Percentiles rank a stretch among this genome's conserved stretches.
Evolutionary conservation across 1,140 invertebrate species (phyloP).

Genomic region (Meteorus sp.): DNA sequence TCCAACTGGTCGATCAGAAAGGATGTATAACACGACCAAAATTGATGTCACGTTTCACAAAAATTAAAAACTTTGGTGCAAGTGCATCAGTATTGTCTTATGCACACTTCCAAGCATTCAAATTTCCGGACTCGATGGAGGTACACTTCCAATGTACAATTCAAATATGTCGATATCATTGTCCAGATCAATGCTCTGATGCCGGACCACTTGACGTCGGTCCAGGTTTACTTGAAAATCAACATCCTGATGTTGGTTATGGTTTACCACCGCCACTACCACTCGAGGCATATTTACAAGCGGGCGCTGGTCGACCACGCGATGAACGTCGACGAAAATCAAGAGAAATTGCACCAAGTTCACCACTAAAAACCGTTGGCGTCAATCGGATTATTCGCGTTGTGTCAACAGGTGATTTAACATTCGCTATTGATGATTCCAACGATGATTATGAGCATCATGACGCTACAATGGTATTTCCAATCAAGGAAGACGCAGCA

Average conservation of each 20-base stretch:
- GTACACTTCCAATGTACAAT: conserved; percentile 96
- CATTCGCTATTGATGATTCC: conserved; percentile 74
- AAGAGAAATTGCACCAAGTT: conserved; percentile 61
- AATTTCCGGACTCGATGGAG: conserved; percentile 95
- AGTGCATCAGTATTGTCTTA: conserved; percentile 90
- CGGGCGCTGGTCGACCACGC: conserved; percentile 66
- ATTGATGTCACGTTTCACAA: conserved; percentile 90
- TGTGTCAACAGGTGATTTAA: conserved; percentile 82
- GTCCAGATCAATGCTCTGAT: conserved; percentile 86
- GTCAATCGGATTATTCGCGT: conserved; percentile 82
- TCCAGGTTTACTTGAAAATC: conserved; percentile 58
- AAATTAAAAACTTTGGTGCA: conserved; percentile 93
- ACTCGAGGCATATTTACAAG: conserved; percentile 67
- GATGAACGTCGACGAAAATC: conserved; percentile 75
- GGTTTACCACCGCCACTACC: conserved; percentile 66
- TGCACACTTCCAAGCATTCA: conserved; percentile 93
- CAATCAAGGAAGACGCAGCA: conserved; percentile 45
- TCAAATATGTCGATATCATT: conserved; percentile 90
- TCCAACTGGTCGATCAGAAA: conserved; percentile 89
- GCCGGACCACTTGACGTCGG: conserved; percentile 52
- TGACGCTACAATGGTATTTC: conserved; percentile 72
- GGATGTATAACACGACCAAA: conserved; percentile 91
- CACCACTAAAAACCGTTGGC: conserved; percentile 78
- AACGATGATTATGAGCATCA: conserved; percentile 52
- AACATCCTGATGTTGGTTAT: conserved; percentile 68